phyloP scores from a whole-genome alignment of 2,888 invertebrate species.

The Drosophila ustulata region DNA sequence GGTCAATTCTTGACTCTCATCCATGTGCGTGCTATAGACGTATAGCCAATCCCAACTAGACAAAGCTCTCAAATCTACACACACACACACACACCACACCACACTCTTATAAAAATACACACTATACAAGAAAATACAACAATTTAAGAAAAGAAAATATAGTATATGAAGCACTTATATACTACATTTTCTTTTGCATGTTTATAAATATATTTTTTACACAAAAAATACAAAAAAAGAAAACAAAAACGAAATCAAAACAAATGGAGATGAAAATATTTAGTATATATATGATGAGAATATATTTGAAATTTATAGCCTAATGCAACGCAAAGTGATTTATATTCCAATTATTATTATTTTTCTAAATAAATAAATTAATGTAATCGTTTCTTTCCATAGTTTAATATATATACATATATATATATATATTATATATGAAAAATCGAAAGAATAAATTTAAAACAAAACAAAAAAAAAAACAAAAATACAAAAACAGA shows the following conservation, averaged over 20 bases:
- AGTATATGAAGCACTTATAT: conserved; percentile 35
- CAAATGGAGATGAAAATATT: conserved; percentile 48
- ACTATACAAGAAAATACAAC: conserved; percentile 52
- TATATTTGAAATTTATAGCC: conserved; percentile 72
- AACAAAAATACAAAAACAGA: conserved; percentile 35
- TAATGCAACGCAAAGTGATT: conserved; percentile 79
- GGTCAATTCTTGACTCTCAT: conserved; percentile 36
- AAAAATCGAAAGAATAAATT: conserved; percentile 59
- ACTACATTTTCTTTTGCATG: conserved; percentile 23
- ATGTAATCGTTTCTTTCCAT: conserved; percentile 80
- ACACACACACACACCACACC: conserved; percentile 33
- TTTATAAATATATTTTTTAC: conserved; percentile 59
- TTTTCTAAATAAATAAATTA: conserved; percentile 76
- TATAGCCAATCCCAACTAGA: conserved; percentile 53
- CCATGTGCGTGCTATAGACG: conserved; percentile 30
- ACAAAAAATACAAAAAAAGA: conserved; percentile 50
- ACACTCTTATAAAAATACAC: conserved; percentile 37
- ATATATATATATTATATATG: not conserved
- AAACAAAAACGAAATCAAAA: conserved; percentile 44
- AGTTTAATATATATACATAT: conserved; percentile 64
- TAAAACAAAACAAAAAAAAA: conserved; percentile 22
- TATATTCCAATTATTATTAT: conserved; percentile 81
- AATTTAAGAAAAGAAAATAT: conserved; percentile 38
- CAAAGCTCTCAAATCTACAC: conserved; percentile 54
- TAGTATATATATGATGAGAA: conserved; percentile 67